Conservation (phyloP, 2,888 invertebrate genomes). For the Marronus borbonicus region DNA sequence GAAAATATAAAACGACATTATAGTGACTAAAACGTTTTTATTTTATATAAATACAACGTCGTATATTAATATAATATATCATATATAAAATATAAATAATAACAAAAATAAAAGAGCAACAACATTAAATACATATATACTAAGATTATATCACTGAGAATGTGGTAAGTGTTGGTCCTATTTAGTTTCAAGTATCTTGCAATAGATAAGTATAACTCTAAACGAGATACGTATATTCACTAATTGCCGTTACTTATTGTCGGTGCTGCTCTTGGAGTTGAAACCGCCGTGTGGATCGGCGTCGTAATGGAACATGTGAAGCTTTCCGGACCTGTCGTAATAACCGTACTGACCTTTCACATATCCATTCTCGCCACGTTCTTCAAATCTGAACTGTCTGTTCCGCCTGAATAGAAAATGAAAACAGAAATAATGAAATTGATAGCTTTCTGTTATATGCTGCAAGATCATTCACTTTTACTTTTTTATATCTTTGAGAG, state of each 20-base stretch:
- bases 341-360: conserved; percentile 88
- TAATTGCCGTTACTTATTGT: conserved; percentile 16
- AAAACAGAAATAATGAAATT: conserved; percentile 20
- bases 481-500: too few relatives aligned
- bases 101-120: conserved; percentile 53
- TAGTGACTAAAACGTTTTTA: conserved; percentile 30
- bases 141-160: conserved; percentile 31
- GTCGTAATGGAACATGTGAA: conserved; percentile 83
- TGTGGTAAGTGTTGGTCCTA: background rate
- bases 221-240: background rate
- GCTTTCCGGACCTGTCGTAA: conserved; percentile 83
- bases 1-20: too few relatives aligned
- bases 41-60: conserved; percentile 20
- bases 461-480: too few relatives aligned
- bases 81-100: conserved; percentile 45
- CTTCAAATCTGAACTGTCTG: conserved; percentile 86
- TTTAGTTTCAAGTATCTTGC: conserved; percentile 1
- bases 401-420: conserved; percentile 76
- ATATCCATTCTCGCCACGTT: conserved; percentile 82
- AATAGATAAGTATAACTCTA: background rate
- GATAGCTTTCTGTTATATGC: background rate
- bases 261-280: conserved; percentile 71
- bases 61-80: conserved; percentile 47
- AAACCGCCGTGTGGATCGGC: conserved; percentile 83
- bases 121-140: conserved; percentile 43